These are phyloP conservation scores for Siphlonurus alternatus DNA, from an alignment of 2,888 invertebrate species.

Conservation along the genomic window DNA sequence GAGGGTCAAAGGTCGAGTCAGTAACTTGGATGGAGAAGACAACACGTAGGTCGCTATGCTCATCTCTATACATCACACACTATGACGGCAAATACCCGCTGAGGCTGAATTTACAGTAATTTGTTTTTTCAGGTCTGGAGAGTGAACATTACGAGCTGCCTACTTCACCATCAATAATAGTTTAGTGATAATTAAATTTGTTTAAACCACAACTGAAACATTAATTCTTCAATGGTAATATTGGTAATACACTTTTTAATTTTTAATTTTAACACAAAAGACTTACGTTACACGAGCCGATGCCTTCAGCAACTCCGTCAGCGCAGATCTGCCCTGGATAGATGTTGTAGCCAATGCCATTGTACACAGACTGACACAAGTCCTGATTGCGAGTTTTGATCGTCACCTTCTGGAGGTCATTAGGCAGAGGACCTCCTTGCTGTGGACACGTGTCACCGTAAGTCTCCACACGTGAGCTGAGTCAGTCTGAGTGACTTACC, in stretches of 20 bases:
- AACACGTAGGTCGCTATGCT: neutral
- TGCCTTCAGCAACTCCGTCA: conserved; percentile 6
- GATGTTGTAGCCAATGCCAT: conserved; percentile 8
- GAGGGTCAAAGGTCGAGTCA: neutral
- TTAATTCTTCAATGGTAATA: too few relatives aligned
- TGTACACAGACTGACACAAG: conserved; percentile 6
- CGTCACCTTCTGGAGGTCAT: conserved; percentile 8
- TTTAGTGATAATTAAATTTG: too few relatives aligned
- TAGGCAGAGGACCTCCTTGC: conserved; percentile 7
- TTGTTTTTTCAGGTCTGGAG: too few relatives aligned
- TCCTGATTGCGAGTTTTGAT: conserved; percentile 8
- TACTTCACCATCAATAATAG: too few relatives aligned
- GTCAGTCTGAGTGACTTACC: neutral
- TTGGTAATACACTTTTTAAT: too few relatives aligned
- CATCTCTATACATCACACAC: neutral
- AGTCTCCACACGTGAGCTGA: neutral
- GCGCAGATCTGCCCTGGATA: conserved; percentile 12
- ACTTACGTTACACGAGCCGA: conserved; percentile 11
- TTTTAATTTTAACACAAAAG: too few relatives aligned
- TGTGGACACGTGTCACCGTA: neutral
- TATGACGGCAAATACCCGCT: neutral
- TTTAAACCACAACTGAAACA: too few relatives aligned
- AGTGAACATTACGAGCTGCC: too few relatives aligned
- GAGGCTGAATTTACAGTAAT: too few relatives aligned
- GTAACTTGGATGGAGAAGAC: neutral